Percentiles rank a stretch among this genome's conserved stretches.
These are phyloP conservation scores for Mallotus villosus DNA, from an alignment of 2,797 vertebrate genomes.

Conservation along the genomic window DNA sequence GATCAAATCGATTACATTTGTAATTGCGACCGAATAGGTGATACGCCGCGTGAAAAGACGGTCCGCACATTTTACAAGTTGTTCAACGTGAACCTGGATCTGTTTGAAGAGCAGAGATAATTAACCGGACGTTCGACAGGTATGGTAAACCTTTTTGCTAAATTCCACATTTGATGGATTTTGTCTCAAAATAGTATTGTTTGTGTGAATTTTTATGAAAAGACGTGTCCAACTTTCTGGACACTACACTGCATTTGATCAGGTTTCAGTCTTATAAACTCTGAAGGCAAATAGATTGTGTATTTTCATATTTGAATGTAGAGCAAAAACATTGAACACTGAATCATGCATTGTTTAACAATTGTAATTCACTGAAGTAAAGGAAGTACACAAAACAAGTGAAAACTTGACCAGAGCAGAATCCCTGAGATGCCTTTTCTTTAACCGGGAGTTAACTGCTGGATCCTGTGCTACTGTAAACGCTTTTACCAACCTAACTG, in stretches of 20 bases:
- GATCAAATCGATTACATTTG: no score
- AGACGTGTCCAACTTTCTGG: not conserved
- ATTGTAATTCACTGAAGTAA: not conserved
- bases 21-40: no score
- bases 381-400: not conserved
- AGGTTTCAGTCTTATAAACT: no score
- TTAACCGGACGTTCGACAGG: no score
- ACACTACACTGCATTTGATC: no score
- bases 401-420: not conserved
- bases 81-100: no score
- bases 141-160: not conserved
- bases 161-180: not conserved
- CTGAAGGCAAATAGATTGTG: no score
- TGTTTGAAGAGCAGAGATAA: no score
- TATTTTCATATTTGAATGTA: not conserved
- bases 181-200: not conserved
- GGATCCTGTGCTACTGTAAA: not conserved
- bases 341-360: no score
- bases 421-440: not conserved
- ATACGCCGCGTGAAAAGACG: no score
- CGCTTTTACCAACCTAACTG: not conserved
- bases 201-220: not conserved
- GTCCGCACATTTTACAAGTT: no score
- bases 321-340: not conserved
- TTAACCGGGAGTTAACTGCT: not conserved